A percentile compares a stretch with the other conserved stretches of the same genome.
Conservation (phyloP, 2,888 invertebrate genomes). For the Scaptomyza reducta region DNA sequence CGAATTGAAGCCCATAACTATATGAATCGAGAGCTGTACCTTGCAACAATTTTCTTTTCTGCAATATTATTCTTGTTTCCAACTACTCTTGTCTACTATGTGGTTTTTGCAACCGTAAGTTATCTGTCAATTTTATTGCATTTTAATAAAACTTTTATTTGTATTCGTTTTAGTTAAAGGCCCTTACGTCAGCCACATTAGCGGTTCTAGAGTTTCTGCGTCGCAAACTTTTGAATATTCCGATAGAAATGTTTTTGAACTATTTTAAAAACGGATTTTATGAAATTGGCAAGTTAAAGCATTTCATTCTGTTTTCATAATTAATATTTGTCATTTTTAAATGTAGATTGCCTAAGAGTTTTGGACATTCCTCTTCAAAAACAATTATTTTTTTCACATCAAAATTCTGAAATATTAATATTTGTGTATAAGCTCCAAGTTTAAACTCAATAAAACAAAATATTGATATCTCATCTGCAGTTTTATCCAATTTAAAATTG, state of each 20-base stretch:
- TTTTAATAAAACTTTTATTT: not conserved
- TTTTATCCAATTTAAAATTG: too few species aligned
- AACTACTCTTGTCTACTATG: slow-evolving; percentile 83
- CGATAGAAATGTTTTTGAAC: slow-evolving; percentile 74
- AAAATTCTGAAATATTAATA: slow-evolving; percentile 41
- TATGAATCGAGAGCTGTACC: slow-evolving; percentile 83
- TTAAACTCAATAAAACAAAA: slow-evolving; percentile 22
- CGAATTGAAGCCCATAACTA: slow-evolving; percentile 83
- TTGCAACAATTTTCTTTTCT: slow-evolving; percentile 84
- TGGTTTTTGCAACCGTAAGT: slow-evolving; percentile 83
- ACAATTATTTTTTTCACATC: slow-evolving; percentile 37
- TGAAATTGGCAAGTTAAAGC: slow-evolving; percentile 71
- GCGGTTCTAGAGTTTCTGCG: slow-evolving; percentile 73
- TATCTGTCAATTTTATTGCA: not conserved
- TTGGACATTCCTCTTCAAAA: slow-evolving; percentile 44
- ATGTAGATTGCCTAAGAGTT: slow-evolving; percentile 52
- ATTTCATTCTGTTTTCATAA: not conserved
- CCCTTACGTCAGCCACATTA: slow-evolving; percentile 55
- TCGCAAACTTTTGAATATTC: slow-evolving; percentile 77
- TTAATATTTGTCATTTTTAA: not conserved
- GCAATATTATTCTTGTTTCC: slow-evolving; percentile 83
- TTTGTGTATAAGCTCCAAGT: slow-evolving; percentile 45
- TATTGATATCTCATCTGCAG: not conserved
- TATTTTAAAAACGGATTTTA: slow-evolving; percentile 76
- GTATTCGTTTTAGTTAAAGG: slow-evolving; percentile 32